Evolutionary conservation across 2,113 vertebrate species (phyloP), one percentile per base, ranked within the genome.

Genomic region (Platanista minor): DNA sequence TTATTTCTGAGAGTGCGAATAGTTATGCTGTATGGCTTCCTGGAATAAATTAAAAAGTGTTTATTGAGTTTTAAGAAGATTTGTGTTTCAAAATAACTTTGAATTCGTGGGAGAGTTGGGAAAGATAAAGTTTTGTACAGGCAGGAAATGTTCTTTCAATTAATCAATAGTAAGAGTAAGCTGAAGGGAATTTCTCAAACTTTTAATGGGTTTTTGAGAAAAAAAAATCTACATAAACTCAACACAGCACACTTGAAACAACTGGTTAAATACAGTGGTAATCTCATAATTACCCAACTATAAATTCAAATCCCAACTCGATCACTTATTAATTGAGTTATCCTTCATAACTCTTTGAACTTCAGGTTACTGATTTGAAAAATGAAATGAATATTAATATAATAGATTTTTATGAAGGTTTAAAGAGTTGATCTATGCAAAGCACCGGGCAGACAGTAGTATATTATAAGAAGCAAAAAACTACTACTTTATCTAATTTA

Each of bases 1-100:
- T 96, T 77, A 90, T 97, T 96, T 96, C 92, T 36, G 74, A 94
- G 61, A 86, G 20, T 72, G 41, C 90, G 41, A 54, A 92, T 97
- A 97, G 91, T 82, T 91, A 41, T 66, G 61, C 64, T 67, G 74
- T n/a, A 39, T 52, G 46, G 39, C 84, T 97, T 81, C 74, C 8
- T 52, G 75, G 90, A 96, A 90, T 90, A 96, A 75, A 94, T 87
- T 84, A 54, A 81, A 87, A 91, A 64, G 46, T 89, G 77, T 96
- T 97, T 94, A 95, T 72, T 97, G 96, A 80, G 59, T 87, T 96
- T 95, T 69, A 95, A 95, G 87, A 49, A 90, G 86, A 91, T 83
- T 85, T 92, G 54, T 75, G 20, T 92, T 92, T 94, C 78, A 91
- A 27, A 94, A 67, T 95, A 91, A 82, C 83, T 96, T 95, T 8